These are phyloP conservation scores for Phoronis australis DNA, from an alignment of 2,888 invertebrate species.

Conservation along the genomic window DNA sequence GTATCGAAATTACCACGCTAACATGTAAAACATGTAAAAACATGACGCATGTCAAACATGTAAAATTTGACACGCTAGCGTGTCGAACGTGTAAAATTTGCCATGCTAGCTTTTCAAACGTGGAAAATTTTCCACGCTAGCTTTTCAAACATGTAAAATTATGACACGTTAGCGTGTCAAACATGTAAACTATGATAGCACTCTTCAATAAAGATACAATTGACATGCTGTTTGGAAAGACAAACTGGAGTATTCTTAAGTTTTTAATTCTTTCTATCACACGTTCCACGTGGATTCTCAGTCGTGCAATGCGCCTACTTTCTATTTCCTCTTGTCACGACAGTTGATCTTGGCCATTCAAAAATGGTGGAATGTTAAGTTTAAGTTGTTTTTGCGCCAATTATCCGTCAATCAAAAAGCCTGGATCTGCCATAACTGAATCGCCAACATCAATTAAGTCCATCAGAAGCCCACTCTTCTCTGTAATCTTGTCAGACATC, in stretches of 20 bases:
- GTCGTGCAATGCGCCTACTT: background rate
- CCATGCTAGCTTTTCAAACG: no score
- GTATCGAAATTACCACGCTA: no score
- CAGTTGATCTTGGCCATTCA: conserved; percentile 5
- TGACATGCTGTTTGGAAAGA: no score
- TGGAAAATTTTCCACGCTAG: no score
- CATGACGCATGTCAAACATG: no score
- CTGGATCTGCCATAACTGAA: conserved; percentile 13
- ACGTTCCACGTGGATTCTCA: conserved; percentile 7
- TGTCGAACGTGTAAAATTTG: no score
- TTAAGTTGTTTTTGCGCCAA: conserved; percentile 1
- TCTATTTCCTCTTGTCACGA: conserved; percentile 1
- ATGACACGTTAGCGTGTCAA: no score
- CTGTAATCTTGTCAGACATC: conserved; percentile 12
- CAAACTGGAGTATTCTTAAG: conserved; percentile 8
- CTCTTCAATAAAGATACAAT: no score
- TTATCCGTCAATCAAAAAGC: conserved; percentile 8
- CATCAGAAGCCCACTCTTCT: conserved; percentile 1
- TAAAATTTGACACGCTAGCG: no score
- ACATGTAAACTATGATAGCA: no score
- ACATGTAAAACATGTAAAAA: no score
- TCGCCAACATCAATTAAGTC: conserved; percentile 10
- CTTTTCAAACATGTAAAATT: no score
- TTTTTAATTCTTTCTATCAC: conserved; percentile 7
- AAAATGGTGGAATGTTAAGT: conserved; percentile 11